Evolutionary conservation across 35 echinoderm and acorn worm genomes (phyloP).

Genomic region (Acanthaster planci): DNA sequence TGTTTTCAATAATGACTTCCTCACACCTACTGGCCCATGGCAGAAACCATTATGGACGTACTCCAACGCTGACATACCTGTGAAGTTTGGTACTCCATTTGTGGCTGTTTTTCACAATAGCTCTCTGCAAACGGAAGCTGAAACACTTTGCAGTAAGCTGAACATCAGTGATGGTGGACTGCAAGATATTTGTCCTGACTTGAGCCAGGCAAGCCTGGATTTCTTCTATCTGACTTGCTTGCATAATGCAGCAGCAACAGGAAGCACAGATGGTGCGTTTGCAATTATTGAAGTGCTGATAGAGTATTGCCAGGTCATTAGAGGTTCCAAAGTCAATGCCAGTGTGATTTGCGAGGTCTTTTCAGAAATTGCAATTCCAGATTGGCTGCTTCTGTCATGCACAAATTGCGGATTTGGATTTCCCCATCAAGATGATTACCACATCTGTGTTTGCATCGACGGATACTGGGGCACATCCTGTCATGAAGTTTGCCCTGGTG

Average conservation of each 20-base stretch:
- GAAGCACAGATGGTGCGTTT: slow-evolving; percentile 49
- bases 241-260: slow-evolving; percentile 43
- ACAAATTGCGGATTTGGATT: slow-evolving; percentile 38
- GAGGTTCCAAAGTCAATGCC: background rate
- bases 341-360: slow-evolving; percentile 19
- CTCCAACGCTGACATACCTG: slow-evolving; percentile 59
- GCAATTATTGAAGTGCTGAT: slow-evolving; percentile 20
- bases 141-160: slow-evolving; percentile 50
- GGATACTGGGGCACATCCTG: slow-evolving; percentile 82
- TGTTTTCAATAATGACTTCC: slow-evolving; percentile 45
- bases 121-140: slow-evolving; percentile 21
- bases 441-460: slow-evolving; percentile 43
- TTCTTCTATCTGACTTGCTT: slow-evolving; percentile 84
- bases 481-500: slow-evolving; percentile 60
- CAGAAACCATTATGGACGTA: slow-evolving; percentile 52
- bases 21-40: slow-evolving; percentile 65
- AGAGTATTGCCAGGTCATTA: slow-evolving; percentile 42
- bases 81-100: slow-evolving; percentile 50
- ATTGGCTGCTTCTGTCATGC: slow-evolving; percentile 35
- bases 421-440: background rate
- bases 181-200: slow-evolving; percentile 29
- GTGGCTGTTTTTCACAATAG: slow-evolving; percentile 36
- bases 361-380: background rate
- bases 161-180: slow-evolving; percentile 17
- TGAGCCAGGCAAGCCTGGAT: slow-evolving; percentile 41